Evolutionary conservation across 1,140 invertebrate genomes (phyloP).

Genomic region (Geopemphigus sp.): DNA sequence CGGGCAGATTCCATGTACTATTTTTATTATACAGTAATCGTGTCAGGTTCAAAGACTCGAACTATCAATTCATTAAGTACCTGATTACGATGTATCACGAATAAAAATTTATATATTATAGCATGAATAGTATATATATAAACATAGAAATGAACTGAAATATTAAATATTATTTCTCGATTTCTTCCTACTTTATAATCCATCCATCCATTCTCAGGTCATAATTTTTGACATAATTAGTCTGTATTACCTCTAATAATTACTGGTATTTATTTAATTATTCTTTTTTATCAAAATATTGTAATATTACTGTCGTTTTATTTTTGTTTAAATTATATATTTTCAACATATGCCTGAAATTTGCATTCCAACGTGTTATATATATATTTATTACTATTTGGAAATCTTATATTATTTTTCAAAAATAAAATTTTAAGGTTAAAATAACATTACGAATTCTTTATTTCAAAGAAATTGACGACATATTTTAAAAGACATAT

Average conservation of each 20-base stretch:
- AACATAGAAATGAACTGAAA: neutral
- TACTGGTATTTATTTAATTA: slow-evolving; percentile 17
- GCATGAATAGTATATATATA: too few species aligned
- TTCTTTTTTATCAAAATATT: slow-evolving; percentile 24
- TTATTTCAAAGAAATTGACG: neutral
- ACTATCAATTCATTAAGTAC: slow-evolving; percentile 17
- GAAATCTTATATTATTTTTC: neutral
- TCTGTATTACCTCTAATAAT: neutral
- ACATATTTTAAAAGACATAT: slow-evolving; percentile 41
- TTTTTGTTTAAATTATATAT: too few species aligned
- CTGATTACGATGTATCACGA: slow-evolving; percentile 24
- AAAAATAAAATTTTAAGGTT: slow-evolving; percentile 9
- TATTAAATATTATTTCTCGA: too few species aligned
- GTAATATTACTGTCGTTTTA: neutral
- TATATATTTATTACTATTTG: neutral
- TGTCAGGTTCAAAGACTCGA: neutral
- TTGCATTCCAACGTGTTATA: slow-evolving; percentile 24
- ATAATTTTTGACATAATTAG: neutral
- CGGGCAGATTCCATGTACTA: neutral
- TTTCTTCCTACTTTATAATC: too few species aligned
- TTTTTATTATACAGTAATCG: neutral
- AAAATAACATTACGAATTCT: slow-evolving; percentile 33
- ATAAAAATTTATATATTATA: slow-evolving; percentile 21
- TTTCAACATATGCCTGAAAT: neutral
- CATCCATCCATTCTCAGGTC: neutral